Evolutionary conservation across 2,797 vertebrate genomes (phyloP), one percentile per base, ranked within the genome.

Genomic region (Fundulus diaphanus): DNA sequence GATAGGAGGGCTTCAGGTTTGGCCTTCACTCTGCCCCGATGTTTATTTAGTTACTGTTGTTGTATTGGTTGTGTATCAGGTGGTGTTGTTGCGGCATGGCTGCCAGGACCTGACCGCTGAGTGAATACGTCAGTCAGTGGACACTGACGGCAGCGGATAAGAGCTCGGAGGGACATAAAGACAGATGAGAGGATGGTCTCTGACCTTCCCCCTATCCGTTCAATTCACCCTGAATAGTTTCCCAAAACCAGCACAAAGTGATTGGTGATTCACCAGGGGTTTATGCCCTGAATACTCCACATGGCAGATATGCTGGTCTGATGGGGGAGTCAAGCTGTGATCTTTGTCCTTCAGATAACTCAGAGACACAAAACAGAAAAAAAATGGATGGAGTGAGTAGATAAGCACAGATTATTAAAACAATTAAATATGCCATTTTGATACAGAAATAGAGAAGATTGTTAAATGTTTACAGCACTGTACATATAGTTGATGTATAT

Each of bases 121-220:
- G 87, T 0, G 78, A 92, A 93, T 82, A 91, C 85, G 84, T 94
- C 92, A 93, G 87, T 92, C 93, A 91, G 91, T 92, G 94, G 93
- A 94, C 93, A 92, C 78, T 91, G 90, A 95, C 91, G 92, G 88
- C 88, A 87, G 77, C 72, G 31, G 88, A 94, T 92, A 87, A 91
- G 87, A 85, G 93, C 94, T 95, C 33, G 37, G 78, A 93, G 94
- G 92, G 93, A 94, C 93, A 93, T 81, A 80, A 48, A 59, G 22
- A 85, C 85, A 83, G 84, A 90, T 44, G 73, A 87, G 74, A 87
- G 80, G 82, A 87, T 83, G 94, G 94, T 94, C 93, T 90, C 86
- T 94, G 93, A 95, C 94, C 94, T 95, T 93, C 92, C 93, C 90
- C 72, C 86, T 85, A 85, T 90, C 86, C 42, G 57, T 93, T 85